A percentile compares a stretch with the other conserved stretches of the same genome.
Conservation (phyloP, 2,113 vertebrate species). For the Burhinus oedicnemus region DNA sequence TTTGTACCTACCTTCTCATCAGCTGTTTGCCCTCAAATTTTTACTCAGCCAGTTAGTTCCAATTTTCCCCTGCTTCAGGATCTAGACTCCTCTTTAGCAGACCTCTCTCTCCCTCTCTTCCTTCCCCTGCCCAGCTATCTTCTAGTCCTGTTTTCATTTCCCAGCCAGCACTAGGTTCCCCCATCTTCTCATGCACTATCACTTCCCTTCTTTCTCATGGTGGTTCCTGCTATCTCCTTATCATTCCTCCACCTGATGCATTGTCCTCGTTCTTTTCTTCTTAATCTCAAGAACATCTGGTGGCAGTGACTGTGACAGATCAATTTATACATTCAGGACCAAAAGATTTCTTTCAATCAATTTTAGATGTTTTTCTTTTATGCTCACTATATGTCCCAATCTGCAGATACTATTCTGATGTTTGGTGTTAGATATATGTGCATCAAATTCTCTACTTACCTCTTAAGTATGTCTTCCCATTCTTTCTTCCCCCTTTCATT, state of each 20-base stretch:
- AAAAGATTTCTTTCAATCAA: background rate
- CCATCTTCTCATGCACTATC: background rate
- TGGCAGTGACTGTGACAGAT: background rate
- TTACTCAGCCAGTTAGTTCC: background rate
- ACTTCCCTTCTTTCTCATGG: background rate
- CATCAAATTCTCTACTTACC: background rate
- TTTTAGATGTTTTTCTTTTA: background rate
- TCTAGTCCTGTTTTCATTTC: background rate
- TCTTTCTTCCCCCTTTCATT: background rate
- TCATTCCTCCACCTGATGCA: background rate
- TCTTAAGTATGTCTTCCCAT: background rate
- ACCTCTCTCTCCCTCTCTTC: background rate
- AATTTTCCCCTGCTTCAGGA: background rate
- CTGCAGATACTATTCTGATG: background rate
- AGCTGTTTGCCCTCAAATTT: background rate
- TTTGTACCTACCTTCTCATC: background rate
- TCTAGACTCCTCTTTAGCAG: background rate
- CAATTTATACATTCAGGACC: background rate
- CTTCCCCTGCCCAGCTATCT: background rate
- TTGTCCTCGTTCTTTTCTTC: background rate
- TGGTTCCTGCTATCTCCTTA: background rate
- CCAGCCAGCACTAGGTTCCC: background rate
- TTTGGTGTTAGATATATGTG: background rate
- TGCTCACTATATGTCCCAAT: background rate
- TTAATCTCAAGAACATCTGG: background rate